Base-by-base conservation (phyloP, 2,888 invertebrate species). In the Hermaeophaga mercurialis region DNA sequence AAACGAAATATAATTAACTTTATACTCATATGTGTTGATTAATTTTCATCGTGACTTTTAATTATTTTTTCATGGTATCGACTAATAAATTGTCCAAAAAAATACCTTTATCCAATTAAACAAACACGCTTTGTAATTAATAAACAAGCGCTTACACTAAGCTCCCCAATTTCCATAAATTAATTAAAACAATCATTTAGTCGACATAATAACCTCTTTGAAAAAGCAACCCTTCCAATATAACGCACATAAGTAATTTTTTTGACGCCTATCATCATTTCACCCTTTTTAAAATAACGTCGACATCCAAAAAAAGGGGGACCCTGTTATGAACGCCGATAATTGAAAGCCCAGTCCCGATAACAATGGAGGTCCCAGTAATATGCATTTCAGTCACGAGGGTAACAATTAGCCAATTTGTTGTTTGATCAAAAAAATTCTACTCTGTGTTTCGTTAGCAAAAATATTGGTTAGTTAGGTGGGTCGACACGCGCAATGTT, bases 221-320 rank as follows among this genome's bases (percentile, higher is more conserved):
- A 18, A 18, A 18, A 17, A 26, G 12, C 44, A n/a, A n/a, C 14
- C 4, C n/a, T 1, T 14, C 17, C n/a, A 44, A 26, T 15, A 14
- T 44, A 17, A 44, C 19, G 28, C 12, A 12, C 31, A 9, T 2
- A 26, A 4, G 14, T 31, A 19, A 11, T 14, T 33, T 45, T 46
- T 33, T 47, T 15, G 47, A 47, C 24, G 47, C 24, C 47, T n/a
- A 47, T 47, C 36, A 47, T 31, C n/a, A 31, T 18, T 15, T 28
- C 33, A 28, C 8, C 19, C 22, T 12, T 15, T 34, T 12, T 8
- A 24, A 36, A 36, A 47, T 36, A 12, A 24, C 7, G 19, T 11
- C 19, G 39, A 24, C 14, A 12, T 22, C 15, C n/a, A 36, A 47
- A 33, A 47, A 36, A 22, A n/a, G 36, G 14, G n/a, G 22, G 47